These are phyloP conservation scores for Cervus canadensis DNA, from an alignment of 2,113 vertebrate species.

Conservation along the genomic window DNA sequence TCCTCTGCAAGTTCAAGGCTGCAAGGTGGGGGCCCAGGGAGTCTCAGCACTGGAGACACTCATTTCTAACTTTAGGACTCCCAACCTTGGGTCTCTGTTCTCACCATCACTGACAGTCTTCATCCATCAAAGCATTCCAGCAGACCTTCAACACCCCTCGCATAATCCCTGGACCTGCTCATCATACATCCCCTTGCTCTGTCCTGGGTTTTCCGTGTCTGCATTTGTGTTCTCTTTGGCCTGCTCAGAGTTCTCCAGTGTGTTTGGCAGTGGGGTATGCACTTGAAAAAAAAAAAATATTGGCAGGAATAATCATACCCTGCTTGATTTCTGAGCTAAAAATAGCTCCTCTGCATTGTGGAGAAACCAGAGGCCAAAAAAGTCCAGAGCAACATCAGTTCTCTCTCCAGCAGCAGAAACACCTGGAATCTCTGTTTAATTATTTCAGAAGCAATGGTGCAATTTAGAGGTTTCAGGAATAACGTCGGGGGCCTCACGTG, in stretches of 20 bases:
- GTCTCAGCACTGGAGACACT: neutral
- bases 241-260: neutral
- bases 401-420: neutral
- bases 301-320: neutral
- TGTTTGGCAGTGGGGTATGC: neutral
- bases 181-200: neutral
- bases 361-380: neutral
- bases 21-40: accelerated
- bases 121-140: neutral
- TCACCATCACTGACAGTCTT: neutral
- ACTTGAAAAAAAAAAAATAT: neutral
- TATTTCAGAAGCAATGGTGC: neutral
- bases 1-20: neutral
- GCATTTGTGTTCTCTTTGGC: neutral
- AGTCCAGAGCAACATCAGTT: neutral
- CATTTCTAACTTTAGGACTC: neutral
- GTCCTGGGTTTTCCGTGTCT: accelerated
- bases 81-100: neutral
- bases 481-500: accelerated
- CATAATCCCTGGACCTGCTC: neutral
- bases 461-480: neutral
- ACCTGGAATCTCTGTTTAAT: slow-evolving; percentile 30
- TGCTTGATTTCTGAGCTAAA: slow-evolving; percentile 39
- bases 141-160: accelerated
- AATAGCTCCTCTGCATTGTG: slow-evolving; percentile 30